These are phyloP conservation scores for Apodemia mormo DNA, from an alignment of 2,888 invertebrate genomes.

Conservation along the genomic window DNA sequence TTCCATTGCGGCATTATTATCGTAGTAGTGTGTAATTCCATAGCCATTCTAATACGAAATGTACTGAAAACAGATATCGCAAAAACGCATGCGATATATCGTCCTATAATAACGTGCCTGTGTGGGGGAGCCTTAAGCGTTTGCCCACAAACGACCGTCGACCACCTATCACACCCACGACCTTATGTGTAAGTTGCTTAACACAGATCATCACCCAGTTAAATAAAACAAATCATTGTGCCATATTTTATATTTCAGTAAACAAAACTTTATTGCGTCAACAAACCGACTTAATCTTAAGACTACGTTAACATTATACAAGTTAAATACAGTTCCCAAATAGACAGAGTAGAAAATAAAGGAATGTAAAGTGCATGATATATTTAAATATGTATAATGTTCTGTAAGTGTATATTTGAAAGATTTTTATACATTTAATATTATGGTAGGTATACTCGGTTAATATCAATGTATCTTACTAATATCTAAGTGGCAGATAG, in stretches of 20 bases:
- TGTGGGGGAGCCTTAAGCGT: too few species aligned
- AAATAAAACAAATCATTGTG: conserved; percentile 50
- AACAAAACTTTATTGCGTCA: conserved; percentile 66
- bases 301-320: conserved; percentile 17
- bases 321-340: conserved; percentile 33
- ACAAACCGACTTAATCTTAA: conserved; percentile 25
- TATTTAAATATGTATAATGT: neutral
- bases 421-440: neutral
- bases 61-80: too few species aligned
- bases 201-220: neutral
- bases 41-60: too few species aligned
- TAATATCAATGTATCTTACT: neutral
- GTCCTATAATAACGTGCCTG: too few species aligned
- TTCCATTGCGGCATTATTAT: too few species aligned
- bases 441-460: neutral
- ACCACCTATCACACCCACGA: too few species aligned
- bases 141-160: too few species aligned
- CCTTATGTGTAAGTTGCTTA: too few species aligned
- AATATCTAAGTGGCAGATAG: neutral
- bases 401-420: neutral
- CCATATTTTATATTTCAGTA: conserved; percentile 68
- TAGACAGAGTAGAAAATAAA: conserved; percentile 17
- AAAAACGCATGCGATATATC: too few species aligned
- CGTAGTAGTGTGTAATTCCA: too few species aligned
- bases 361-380: conserved; percentile 7